These are phyloP conservation scores for Pitangus sulphuratus DNA, from an alignment of 2,797 vertebrate genomes.

Conservation along the genomic window DNA sequence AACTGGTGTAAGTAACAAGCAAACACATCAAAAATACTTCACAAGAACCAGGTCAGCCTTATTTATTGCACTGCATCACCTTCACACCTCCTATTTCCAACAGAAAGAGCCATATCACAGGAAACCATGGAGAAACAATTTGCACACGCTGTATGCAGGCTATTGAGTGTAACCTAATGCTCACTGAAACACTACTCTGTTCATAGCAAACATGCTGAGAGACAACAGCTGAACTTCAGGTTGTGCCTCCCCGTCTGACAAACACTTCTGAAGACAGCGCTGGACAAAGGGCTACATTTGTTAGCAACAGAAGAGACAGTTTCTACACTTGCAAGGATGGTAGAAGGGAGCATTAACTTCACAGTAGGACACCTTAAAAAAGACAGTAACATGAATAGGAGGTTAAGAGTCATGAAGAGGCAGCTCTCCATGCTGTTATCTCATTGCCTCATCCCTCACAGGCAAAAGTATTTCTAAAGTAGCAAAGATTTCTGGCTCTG, in stretches of 20 bases:
- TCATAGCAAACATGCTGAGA: not conserved
- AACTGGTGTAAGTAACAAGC: not conserved
- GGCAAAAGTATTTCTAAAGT: not conserved
- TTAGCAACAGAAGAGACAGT: not conserved
- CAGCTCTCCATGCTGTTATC: not conserved
- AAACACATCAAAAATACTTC: not conserved
- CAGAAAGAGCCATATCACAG: not conserved
- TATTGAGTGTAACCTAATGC: not conserved
- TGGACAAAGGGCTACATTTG: not conserved
- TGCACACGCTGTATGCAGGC: not conserved
- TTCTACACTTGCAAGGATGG: not conserved
- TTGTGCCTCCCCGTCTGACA: not conserved
- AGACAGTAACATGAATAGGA: not conserved
- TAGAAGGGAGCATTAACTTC: not conserved
- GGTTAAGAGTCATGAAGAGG: not conserved
- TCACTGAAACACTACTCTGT: not conserved
- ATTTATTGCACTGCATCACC: not conserved
- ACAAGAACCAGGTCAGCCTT: not conserved
- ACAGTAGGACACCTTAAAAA: not conserved
- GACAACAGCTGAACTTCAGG: not conserved
- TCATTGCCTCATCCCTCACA: not conserved
- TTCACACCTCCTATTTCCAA: not conserved
- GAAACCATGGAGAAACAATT: not conserved
- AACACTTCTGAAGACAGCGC: not conserved
- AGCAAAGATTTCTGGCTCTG: not conserved